phyloP scores from a whole-genome alignment of 92 coral and sea anemone species.

The Ricordea florida region DNA sequence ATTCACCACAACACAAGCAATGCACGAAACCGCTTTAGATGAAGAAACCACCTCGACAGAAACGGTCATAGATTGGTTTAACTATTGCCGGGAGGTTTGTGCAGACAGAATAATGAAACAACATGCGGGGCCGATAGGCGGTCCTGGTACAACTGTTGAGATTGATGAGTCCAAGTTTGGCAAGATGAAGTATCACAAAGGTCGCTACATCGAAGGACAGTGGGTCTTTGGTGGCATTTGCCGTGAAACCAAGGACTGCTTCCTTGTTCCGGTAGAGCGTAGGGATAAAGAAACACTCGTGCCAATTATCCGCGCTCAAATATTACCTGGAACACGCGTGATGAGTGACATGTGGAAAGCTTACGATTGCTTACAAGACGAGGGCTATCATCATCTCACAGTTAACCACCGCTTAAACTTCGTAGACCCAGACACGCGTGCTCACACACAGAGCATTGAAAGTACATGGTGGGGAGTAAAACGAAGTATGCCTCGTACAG shows the following conservation, averaged over 20 bases:
- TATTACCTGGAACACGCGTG: slow-evolving; percentile 25
- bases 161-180: too few relatives aligned
- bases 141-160: too few relatives aligned
- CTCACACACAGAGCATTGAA: slow-evolving; percentile 25
- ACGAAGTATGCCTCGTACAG: neutral
- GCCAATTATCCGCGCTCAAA: slow-evolving; percentile 16
- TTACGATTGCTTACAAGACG: too few relatives aligned
- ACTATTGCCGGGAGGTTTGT: too few relatives aligned
- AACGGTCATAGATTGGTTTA: too few relatives aligned
- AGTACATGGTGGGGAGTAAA: slow-evolving; percentile 30
- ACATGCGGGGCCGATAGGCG: too few relatives aligned
- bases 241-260: slow-evolving; percentile 10
- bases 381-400: slow-evolving; percentile 12
- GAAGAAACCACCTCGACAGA: too few relatives aligned
- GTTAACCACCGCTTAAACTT: slow-evolving; percentile 10
- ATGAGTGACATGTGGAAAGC: slow-evolving; percentile 19
- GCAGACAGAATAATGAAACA: too few relatives aligned
- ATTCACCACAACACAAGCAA: too few relatives aligned
- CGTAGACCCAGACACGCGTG: slow-evolving; percentile 26
- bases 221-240: slow-evolving; percentile 41
- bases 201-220: slow-evolving; percentile 9
- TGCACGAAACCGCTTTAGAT: too few relatives aligned
- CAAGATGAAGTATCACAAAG: too few relatives aligned
- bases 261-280: slow-evolving; percentile 15
- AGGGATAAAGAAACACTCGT: slow-evolving; percentile 11